Evolutionary conservation across 2,888 invertebrate genomes (phyloP).

Genomic region (Beris morrisii): DNA sequence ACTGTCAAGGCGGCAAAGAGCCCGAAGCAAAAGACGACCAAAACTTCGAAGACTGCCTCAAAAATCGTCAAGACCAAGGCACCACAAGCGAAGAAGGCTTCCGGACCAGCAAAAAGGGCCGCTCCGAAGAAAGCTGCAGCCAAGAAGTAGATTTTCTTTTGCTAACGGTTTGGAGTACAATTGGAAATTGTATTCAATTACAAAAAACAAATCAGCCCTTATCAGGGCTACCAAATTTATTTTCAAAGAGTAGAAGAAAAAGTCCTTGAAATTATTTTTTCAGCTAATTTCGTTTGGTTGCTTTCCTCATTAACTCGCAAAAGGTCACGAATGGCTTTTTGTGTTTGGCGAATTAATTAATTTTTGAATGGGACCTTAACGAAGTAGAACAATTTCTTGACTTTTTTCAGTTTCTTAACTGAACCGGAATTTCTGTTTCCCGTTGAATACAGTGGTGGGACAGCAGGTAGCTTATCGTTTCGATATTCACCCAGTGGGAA

Average conservation of each 20-base stretch:
- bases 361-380: too few relatives aligned
- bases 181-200: background rate
- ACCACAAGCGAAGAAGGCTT: background rate
- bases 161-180: background rate
- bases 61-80: background rate
- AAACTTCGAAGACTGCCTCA: slow-evolving; percentile 6
- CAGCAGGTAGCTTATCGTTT: too few relatives aligned
- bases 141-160: background rate
- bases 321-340: too few relatives aligned
- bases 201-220: background rate
- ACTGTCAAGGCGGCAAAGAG: slow-evolving; percentile 9
- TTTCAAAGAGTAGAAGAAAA: slow-evolving; percentile 22
- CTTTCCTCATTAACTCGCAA: too few relatives aligned
- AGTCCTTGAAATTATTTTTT: too few relatives aligned
- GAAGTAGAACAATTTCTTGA: too few relatives aligned
- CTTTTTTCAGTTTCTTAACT: too few relatives aligned
- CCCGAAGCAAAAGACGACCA: slow-evolving; percentile 9
- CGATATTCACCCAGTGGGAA: too few relatives aligned
- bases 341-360: too few relatives aligned
- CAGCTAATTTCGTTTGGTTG: too few relatives aligned
- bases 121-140: slow-evolving; percentile 7
- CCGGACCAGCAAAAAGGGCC: background rate
- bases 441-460: too few relatives aligned
- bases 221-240: slow-evolving; percentile 31
- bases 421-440: too few relatives aligned